These are phyloP conservation scores for Phrynocephalus forsythii DNA, from an alignment of 2,797 vertebrate species.

Conservation along the genomic window DNA sequence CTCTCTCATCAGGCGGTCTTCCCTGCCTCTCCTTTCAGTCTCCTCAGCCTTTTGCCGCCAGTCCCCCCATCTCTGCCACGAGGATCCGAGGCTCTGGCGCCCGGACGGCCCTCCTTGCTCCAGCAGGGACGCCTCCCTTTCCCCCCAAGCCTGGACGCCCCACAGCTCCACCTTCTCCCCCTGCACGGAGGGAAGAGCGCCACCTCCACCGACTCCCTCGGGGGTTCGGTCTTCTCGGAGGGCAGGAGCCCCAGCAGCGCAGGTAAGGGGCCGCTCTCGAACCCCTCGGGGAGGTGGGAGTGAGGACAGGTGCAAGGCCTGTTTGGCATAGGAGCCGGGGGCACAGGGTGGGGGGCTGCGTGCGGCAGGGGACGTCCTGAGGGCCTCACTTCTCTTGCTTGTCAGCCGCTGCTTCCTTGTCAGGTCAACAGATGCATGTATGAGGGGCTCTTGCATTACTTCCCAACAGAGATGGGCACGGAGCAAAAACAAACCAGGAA, in stretches of 20 bases:
- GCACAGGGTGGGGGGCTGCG: too few species aligned
- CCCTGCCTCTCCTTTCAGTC: constrained; percentile 9
- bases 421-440: too few species aligned
- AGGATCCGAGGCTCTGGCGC: constrained; percentile 39
- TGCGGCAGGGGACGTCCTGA: too few species aligned
- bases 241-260: constrained; percentile 84
- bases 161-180: constrained; percentile 32
- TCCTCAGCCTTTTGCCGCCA: constrained; percentile 42
- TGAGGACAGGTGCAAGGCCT: too few species aligned
- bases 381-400: too few species aligned
- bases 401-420: too few species aligned
- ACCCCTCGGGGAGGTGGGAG: background rate
- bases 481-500: too few species aligned
- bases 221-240: constrained; percentile 77
- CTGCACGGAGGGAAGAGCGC: constrained; percentile 39
- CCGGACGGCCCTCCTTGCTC: constrained; percentile 73
- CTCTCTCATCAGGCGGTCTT: background rate
- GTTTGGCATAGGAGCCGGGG: too few species aligned
- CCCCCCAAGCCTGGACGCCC: constrained; percentile 60
- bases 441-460: too few species aligned
- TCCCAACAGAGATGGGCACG: too few species aligned
- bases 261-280: constrained; percentile 72
- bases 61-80: background rate
- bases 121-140: constrained; percentile 66
- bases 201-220: constrained; percentile 58